phyloP scores from a whole-genome alignment of 2,888 invertebrate species.

The Drosophila lutescens region DNA sequence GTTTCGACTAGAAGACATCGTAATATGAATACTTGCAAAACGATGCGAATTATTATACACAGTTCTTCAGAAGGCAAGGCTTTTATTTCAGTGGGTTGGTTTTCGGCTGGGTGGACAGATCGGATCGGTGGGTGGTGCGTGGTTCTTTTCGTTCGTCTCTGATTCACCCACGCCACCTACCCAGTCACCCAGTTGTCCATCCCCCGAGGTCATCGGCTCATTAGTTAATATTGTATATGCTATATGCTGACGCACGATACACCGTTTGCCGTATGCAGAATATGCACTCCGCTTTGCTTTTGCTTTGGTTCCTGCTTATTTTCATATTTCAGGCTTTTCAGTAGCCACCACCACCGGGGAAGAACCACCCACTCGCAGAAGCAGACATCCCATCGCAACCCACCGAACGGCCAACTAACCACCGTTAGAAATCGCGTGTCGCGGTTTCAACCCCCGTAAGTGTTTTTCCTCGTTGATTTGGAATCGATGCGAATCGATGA shows the following conservation, averaged over 20 bases:
- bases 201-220: conserved; percentile 69
- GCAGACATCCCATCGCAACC: conserved; percentile 22
- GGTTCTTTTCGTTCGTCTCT: conserved; percentile 45
- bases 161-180: not conserved
- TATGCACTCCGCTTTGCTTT: conserved; percentile 41
- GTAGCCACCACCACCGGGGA: conserved; percentile 3
- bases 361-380: conserved; percentile 3
- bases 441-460: conserved; percentile 31
- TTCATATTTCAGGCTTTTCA: conserved; percentile 22
- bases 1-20: no score
- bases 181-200: conserved; percentile 22
- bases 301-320: conserved; percentile 22
- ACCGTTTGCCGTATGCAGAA: conserved; percentile 37
- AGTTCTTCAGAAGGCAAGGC: not conserved
- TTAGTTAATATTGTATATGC: conserved; percentile 57
- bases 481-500: conserved; percentile 16
- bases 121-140: conserved; percentile 27
- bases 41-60: not conserved
- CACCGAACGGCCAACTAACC: conserved; percentile 31
- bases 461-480: conserved; percentile 11
- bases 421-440: conserved; percentile 46
- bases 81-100: conserved; percentile 17
- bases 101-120: conserved; percentile 1
- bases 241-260: conserved; percentile 33
- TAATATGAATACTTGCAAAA: not conserved